phyloP scores from a whole-genome alignment of 1,140 invertebrate species.

The Drosophila subpulchrella region DNA sequence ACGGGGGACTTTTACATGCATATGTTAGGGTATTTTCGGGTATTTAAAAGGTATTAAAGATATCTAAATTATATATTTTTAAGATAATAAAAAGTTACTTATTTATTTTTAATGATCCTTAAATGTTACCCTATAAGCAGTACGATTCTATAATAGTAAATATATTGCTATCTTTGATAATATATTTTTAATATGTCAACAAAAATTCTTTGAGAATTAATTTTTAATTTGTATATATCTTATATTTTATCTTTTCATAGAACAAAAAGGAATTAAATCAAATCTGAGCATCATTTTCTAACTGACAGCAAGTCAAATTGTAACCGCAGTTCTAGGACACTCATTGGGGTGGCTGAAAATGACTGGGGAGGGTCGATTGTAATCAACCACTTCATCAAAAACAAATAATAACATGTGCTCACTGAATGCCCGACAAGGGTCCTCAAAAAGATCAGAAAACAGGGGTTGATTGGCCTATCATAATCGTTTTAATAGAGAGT shows the following conservation, averaged over 20 bases:
- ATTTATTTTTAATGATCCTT: no score
- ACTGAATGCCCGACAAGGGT: conserved; percentile 16
- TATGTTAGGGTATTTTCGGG: no score
- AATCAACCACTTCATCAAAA: conserved; percentile 58
- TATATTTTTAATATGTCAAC: no score
- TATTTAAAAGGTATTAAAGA: no score
- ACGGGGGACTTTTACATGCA: neutral
- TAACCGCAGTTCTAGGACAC: conserved; percentile 12
- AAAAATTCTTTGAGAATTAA: neutral
- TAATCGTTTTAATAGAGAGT: conserved; percentile 33
- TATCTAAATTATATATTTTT: no score
- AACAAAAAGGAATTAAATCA: neutral
- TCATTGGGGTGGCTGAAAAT: neutral
- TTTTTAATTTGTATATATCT: neutral
- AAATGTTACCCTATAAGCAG: no score
- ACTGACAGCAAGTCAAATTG: conserved; percentile 46
- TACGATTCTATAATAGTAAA: no score
- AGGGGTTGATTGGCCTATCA: conserved; percentile 63
- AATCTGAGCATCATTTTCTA: conserved; percentile 4
- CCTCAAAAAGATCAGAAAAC: conserved; percentile 5
- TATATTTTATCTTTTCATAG: no score
- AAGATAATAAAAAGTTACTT: no score
- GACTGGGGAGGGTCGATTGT: conserved; percentile 27
- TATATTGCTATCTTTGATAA: no score
- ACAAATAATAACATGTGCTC: conserved; percentile 69